A percentile compares a stretch with the other conserved stretches of the same genome.
Evolutionary conservation across 2,113 vertebrate species (phyloP).

Genomic region (Miniopterus natalensis): DNA sequence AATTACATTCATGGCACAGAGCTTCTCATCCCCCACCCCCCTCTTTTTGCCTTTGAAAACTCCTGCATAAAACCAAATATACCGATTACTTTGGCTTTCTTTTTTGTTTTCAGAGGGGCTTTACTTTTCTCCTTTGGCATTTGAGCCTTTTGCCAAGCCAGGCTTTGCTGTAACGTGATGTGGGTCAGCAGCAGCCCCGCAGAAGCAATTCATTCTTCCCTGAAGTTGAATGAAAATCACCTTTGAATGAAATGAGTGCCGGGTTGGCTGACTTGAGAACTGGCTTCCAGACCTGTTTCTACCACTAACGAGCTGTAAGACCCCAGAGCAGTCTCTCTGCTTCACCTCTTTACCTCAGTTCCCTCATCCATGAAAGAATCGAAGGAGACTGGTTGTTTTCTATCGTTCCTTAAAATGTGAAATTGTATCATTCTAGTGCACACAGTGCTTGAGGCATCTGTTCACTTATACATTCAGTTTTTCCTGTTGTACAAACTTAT

Average conservation of each 20-base stretch:
- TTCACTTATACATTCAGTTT: background rate
- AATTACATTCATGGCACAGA: background rate
- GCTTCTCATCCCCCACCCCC: background rate
- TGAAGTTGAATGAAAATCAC: conserved; percentile 14
- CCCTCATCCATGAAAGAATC: background rate
- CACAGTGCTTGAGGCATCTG: background rate
- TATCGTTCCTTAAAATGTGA: background rate
- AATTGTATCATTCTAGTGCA: background rate
- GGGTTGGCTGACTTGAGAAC: background rate
- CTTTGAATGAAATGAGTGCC: background rate
- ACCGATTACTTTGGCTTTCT: conserved; percentile 41
- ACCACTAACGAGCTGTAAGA: background rate
- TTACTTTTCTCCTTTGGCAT: conserved; percentile 53
- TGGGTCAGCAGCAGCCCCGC: conserved; percentile 35
- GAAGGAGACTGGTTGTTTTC: background rate
- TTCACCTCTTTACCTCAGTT: background rate
- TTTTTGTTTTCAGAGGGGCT: conserved; percentile 39
- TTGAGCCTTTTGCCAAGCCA: conserved; percentile 59
- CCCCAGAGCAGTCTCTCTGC: background rate
- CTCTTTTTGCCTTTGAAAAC: conserved; percentile 45
- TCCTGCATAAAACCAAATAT: conserved; percentile 55
- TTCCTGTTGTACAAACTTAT: background rate
- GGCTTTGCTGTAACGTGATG: conserved; percentile 48
- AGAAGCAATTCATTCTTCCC: conserved; percentile 54
- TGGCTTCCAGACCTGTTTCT: background rate